These are phyloP conservation scores for Propithecus coquereli DNA, from an alignment of 2,113 vertebrate genomes.

Conservation along the genomic window DNA sequence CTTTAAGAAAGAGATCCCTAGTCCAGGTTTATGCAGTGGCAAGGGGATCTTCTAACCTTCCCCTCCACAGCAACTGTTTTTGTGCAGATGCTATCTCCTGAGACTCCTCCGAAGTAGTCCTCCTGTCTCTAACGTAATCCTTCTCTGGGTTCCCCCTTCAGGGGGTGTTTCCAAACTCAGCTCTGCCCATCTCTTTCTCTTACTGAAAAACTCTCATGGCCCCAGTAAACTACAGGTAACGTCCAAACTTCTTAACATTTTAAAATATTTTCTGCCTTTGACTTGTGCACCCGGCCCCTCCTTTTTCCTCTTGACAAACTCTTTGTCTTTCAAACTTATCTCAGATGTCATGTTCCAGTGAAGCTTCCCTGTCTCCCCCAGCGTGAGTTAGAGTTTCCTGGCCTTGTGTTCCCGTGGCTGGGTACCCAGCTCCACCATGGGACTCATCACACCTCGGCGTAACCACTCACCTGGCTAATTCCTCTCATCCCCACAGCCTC, in stretches of 20 bases:
- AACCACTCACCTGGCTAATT: rapidly evolving
- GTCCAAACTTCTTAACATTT: neutral
- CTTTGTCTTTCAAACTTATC: neutral
- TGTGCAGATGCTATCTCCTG: neutral
- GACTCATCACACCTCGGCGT: rapidly evolving
- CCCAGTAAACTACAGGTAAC: neutral
- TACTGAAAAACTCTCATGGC: neutral
- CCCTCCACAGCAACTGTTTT: neutral
- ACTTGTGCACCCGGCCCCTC: neutral
- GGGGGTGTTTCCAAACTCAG: neutral
- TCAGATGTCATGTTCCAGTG: neutral
- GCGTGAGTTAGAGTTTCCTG: too few relatives aligned
- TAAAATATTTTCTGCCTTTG: neutral
- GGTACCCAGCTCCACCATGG: rapidly evolving
- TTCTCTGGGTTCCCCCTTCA: neutral
- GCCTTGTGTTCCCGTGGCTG: neutral
- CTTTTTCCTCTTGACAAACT: neutral
- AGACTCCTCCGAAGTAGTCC: neutral
- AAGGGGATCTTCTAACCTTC: neutral
- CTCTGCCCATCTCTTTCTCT: neutral
- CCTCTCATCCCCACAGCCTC: neutral
- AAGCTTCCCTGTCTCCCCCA: rapidly evolving
- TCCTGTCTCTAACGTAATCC: neutral
- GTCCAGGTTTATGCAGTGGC: neutral
- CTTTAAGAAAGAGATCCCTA: neutral